Evolutionary conservation across 1,140 invertebrate genomes (phyloP).

Genomic region (Drosophila tsacasi): DNA sequence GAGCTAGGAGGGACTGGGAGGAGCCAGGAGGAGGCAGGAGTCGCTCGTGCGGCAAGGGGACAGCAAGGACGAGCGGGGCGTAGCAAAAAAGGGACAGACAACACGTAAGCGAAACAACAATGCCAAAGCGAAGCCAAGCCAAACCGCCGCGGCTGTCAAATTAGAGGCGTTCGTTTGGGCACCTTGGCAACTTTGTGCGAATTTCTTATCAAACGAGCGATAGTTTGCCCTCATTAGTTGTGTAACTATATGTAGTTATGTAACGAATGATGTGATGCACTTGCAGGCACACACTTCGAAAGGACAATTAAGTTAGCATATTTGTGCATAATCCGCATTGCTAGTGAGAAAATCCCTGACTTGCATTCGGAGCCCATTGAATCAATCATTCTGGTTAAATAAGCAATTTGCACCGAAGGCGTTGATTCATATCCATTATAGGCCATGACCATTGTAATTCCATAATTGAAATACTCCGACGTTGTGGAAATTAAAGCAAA

Average conservation of each 20-base stretch:
- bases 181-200: conserved; percentile 57
- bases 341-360: conserved; percentile 42
- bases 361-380: conserved; percentile 38
- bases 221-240: conserved; percentile 13
- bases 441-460: conserved; percentile 21
- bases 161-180: conserved; percentile 64
- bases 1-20: neutral
- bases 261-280: conserved; percentile 1
- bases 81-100: conserved; percentile 67
- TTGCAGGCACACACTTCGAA: neutral
- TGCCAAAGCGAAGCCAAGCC: conserved; percentile 42
- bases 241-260: conserved; percentile 1
- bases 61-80: conserved; percentile 37
- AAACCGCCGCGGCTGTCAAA: conserved; percentile 75
- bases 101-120: conserved; percentile 79
- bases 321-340: conserved; percentile 36
- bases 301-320: conserved; percentile 22
- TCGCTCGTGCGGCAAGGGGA: conserved; percentile 47
- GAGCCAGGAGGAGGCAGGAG: conserved; percentile 33
- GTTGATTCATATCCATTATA: conserved; percentile 37
- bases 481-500: conserved; percentile 55
- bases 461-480: conserved; percentile 60
- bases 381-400: conserved; percentile 61
- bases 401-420: conserved; percentile 47
- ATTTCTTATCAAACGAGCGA: conserved; percentile 18